Percentiles rank a stretch among this genome's conserved stretches.
Evolutionary conservation across 2,888 invertebrate species (phyloP).

Genomic region (Cerceris ruficornis): DNA sequence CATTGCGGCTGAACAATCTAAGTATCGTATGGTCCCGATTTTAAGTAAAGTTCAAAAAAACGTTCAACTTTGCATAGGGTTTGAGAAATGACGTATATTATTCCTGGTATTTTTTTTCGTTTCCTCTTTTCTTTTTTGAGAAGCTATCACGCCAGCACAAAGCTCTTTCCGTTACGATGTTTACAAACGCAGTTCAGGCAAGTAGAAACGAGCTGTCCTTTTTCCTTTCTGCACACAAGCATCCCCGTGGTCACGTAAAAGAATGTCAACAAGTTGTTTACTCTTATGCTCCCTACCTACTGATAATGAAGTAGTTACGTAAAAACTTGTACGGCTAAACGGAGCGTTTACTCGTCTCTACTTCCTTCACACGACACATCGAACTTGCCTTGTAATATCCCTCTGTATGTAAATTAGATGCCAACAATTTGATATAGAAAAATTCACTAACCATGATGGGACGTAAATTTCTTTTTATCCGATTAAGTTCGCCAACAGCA

Average conservation of each 20-base stretch:
- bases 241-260: not conserved
- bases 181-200: slow-evolving; percentile 31
- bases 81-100: not conserved
- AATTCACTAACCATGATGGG: slow-evolving; percentile 64
- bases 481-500: slow-evolving; percentile 54
- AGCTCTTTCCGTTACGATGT: slow-evolving; percentile 36
- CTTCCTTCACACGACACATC: slow-evolving; percentile 25
- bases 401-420: slow-evolving; percentile 40
- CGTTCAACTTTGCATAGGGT: not conserved
- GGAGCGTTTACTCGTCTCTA: slow-evolving; percentile 44
- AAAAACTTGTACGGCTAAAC: slow-evolving; percentile 32
- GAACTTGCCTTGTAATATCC: slow-evolving; percentile 28
- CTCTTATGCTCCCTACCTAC: not conserved
- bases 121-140: not conserved
- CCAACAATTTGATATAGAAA: slow-evolving; percentile 63
- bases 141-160: slow-evolving; percentile 41
- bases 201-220: slow-evolving; percentile 52
- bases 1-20: slow-evolving; percentile 9
- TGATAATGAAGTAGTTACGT: slow-evolving; percentile 14
- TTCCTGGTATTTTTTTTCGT: not conserved
- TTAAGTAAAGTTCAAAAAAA: slow-evolving; percentile 20
- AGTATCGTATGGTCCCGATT: slow-evolving; percentile 32
- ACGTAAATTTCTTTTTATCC: slow-evolving; percentile 47
- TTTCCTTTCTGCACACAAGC: not conserved
- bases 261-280: not conserved